These are phyloP conservation scores for Sarotherodon lohbergeri DNA, from an alignment of 2,113 vertebrate genomes.

Conservation along the genomic window DNA sequence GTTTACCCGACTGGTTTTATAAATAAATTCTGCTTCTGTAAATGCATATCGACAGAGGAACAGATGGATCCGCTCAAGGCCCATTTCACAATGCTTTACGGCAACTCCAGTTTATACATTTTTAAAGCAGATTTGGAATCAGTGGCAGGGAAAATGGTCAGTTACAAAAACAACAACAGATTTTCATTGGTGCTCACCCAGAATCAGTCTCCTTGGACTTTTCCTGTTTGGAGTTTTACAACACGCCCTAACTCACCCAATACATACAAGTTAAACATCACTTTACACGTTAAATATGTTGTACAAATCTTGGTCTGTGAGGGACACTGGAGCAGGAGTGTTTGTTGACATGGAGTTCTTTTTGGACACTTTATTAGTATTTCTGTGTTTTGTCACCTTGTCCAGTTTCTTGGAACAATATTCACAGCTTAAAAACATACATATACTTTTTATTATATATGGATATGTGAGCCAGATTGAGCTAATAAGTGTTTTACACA, in stretches of 20 bases:
- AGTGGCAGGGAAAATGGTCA: neutral
- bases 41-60: neutral
- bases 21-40: neutral
- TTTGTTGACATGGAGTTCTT: neutral
- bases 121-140: neutral
- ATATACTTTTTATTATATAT: neutral
- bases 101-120: neutral
- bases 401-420: neutral
- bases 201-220: neutral
- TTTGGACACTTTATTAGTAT: neutral
- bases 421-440: neutral
- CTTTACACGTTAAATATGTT: neutral
- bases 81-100: neutral
- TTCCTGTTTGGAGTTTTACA: neutral
- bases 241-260: neutral
- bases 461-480: neutral
- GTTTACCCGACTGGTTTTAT: neutral
- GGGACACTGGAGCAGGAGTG: neutral
- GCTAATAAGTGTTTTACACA: neutral
- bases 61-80: neutral
- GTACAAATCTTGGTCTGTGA: neutral
- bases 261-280: neutral
- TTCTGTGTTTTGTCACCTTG: neutral
- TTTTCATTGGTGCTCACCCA: neutral
- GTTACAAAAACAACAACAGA: neutral